These are phyloP conservation scores for Mirounga angustirostris DNA, from an alignment of 2,113 vertebrate genomes.

Conservation along the genomic window DNA sequence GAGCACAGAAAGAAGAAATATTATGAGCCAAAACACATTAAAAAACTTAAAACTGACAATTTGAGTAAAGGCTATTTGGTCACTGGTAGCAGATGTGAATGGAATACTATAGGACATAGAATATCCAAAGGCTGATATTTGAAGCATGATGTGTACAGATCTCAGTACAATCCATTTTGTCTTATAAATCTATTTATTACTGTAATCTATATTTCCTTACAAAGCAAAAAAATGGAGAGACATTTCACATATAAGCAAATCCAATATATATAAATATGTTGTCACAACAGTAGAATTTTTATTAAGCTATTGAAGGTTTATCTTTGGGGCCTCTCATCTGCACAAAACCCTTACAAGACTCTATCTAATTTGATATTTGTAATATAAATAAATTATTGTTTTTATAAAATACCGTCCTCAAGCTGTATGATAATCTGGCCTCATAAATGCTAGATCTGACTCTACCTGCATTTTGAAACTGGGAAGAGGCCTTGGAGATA, in stretches of 20 bases:
- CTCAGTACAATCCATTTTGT: background rate
- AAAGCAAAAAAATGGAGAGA: slow-evolving; percentile 10
- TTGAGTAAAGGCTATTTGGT: background rate
- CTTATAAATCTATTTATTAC: slow-evolving; percentile 23
- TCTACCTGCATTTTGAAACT: background rate
- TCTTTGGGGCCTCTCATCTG: background rate
- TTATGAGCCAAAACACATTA: background rate
- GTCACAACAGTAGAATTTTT: background rate
- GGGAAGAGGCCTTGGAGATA: background rate
- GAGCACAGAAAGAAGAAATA: slow-evolving; percentile 35
- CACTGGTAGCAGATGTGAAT: background rate
- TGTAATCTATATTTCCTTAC: background rate
- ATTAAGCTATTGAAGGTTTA: background rate
- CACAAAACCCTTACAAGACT: background rate
- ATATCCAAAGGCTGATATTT: background rate
- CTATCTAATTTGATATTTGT: background rate
- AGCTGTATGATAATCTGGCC: background rate
- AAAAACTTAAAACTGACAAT: background rate
- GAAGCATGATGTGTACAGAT: background rate
- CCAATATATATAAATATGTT: background rate
- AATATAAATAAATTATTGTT: background rate
- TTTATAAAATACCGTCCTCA: background rate
- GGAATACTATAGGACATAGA: background rate
- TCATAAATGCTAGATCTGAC: background rate
- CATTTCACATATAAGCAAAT: background rate